Conservation (phyloP, 53 echinoderm and acorn worm genomes). For the Arbacia lixula region DNA sequence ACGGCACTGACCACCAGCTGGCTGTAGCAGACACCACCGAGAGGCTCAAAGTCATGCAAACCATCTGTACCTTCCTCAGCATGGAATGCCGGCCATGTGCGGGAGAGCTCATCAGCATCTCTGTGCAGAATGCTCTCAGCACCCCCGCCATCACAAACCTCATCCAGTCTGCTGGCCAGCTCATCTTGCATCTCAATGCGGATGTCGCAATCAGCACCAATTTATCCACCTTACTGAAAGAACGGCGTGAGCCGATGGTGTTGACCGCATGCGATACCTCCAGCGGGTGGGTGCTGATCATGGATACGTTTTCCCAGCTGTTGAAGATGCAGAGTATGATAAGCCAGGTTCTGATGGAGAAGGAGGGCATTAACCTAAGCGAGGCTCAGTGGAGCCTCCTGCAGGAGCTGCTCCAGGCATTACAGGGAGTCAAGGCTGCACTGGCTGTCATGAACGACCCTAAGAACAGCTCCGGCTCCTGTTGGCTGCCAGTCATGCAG, state of each 20-base stretch:
- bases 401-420: constrained; percentile 35
- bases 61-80: constrained; percentile 26
- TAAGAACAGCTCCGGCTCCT: constrained; percentile 23
- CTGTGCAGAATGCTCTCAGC: constrained; percentile 47
- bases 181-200: constrained; percentile 11
- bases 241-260: not conserved
- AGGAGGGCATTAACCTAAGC: constrained; percentile 1
- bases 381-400: constrained; percentile 32
- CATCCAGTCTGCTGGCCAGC: constrained; percentile 12
- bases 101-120: constrained; percentile 33
- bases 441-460: constrained; percentile 40
- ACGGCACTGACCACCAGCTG: constrained; percentile 27
- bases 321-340: constrained; percentile 13
- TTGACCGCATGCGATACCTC: constrained; percentile 8
- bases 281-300: constrained; percentile 25
- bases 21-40: constrained; percentile 9
- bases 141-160: constrained; percentile 6
- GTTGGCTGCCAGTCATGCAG: constrained; percentile 49
- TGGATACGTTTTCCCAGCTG: constrained; percentile 8
- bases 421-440: constrained; percentile 41
- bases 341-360: constrained; percentile 3
- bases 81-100: constrained; percentile 44
- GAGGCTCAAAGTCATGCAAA: constrained; percentile 25
- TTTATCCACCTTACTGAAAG: not conserved
- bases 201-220: not conserved